Evolutionary conservation across 1,140 invertebrate genomes (phyloP).

Genomic region (Heliothis subflexa): DNA sequence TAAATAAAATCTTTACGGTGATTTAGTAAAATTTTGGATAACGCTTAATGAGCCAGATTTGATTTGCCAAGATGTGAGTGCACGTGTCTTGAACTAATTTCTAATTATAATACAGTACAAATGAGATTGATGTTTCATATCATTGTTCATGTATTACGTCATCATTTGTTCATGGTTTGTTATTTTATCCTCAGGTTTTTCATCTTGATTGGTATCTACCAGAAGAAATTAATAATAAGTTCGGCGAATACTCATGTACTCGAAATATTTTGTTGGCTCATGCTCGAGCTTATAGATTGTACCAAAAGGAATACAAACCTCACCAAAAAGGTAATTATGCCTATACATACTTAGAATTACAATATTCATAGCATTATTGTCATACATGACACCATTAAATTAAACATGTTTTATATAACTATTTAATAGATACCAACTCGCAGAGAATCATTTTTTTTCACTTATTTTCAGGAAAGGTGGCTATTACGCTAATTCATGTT

Average conservation of each 20-base stretch:
- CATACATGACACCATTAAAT: too few species aligned
- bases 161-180: constrained; percentile 84
- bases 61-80: constrained; percentile 76
- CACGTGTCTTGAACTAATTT: neutral
- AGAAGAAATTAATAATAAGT: constrained; percentile 78
- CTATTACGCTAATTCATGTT: constrained; percentile 87
- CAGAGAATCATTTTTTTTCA: neutral
- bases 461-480: constrained; percentile 85
- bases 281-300: constrained; percentile 88
- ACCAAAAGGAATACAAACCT: constrained; percentile 88
- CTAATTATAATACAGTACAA: neutral
- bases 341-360: too few species aligned
- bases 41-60: constrained; percentile 86
- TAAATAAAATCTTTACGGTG: constrained; percentile 88
- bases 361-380: neutral
- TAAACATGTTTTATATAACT: neutral
- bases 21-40: constrained; percentile 87
- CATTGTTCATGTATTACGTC: neutral
- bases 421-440: neutral
- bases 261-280: constrained; percentile 88
- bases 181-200: constrained; percentile 84
- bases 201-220: too few species aligned
- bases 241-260: constrained; percentile 87
- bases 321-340: constrained; percentile 86
- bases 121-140: neutral